Conservation (phyloP, 2,113 vertebrate species). For the Sitta europaea region DNA sequence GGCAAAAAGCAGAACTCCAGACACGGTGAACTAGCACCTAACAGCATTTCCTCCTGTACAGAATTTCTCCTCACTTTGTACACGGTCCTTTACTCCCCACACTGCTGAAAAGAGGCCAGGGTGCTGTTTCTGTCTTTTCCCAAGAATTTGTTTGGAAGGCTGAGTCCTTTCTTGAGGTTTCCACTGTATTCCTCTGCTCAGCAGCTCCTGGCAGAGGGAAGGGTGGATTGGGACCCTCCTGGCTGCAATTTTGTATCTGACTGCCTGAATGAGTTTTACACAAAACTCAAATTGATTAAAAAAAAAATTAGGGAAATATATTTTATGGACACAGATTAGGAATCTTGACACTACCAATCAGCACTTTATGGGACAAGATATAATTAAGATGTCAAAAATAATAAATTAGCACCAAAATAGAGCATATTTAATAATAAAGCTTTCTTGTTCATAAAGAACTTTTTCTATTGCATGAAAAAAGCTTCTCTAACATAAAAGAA, state of each 20-base stretch:
- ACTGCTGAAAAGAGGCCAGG: neutral
- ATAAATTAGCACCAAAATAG: slow-evolving; percentile 59
- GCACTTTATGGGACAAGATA: slow-evolving; percentile 40
- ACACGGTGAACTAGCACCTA: neutral
- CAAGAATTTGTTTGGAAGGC: neutral
- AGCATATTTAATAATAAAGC: slow-evolving; percentile 19
- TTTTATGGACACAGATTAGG: slow-evolving; percentile 61
- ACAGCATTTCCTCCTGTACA: neutral
- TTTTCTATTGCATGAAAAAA: neutral
- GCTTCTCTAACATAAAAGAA: neutral
- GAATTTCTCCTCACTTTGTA: neutral
- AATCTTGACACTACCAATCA: slow-evolving; percentile 63
- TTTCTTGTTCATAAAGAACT: slow-evolving; percentile 7
- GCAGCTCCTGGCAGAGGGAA: neutral
- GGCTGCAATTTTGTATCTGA: neutral
- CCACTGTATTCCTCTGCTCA: neutral
- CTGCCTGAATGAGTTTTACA: neutral
- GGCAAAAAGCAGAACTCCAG: slow-evolving; percentile 6
- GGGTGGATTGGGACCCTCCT: neutral
- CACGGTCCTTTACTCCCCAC: neutral
- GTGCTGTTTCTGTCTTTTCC: neutral
- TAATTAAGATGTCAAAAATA: slow-evolving; percentile 69
- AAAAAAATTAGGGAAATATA: slow-evolving; percentile 42
- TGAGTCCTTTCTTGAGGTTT: neutral
- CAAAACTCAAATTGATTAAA: slow-evolving; percentile 8